Evolutionary conservation across 2,113 vertebrate species (phyloP), one percentile per base, ranked within the genome.

Genomic region (Petaurus breviceps): DNA sequence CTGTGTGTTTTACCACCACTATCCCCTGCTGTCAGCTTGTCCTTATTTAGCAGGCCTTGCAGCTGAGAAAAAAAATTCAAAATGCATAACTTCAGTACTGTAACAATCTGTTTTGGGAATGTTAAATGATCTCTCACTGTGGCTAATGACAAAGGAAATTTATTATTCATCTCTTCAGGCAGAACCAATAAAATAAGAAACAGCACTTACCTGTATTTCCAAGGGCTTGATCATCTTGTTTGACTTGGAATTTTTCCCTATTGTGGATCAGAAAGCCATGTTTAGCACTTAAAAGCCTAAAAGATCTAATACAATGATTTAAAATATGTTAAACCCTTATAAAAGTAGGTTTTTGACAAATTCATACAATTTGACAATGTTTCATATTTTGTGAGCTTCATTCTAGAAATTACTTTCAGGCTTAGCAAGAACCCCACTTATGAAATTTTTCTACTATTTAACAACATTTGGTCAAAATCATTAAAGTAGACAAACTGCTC

Each of bases 111-210:
- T 25, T 90, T 50, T 50, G 22, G 26, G 61, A 61, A 84, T 68
- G 50, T 84, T 51, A 84, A 93, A 43, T 52, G 55, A 68, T 68
- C 28, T 51, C 16, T n/a, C 57, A 84, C 50, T 24, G 25, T 84
- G 50, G 61, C 50, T 93, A 12, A n/a, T 93, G 31, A 84, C 31
- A 84, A 93, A 52, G 23, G 37, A 37, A 23, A 93, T 84, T 84
- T 93, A 84, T 93, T 43, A 51, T 93, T 84, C 50, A 84, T 84
- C 47, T 84, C 47, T 93, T 93, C 92, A 93, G 31, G 2, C 49
- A 51, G 57, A 93, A 93, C 31, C 49, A 77, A 31, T 77, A 93
- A 84, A 93, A 51, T 51, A 43, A 93, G 49, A 28, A 93, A 23
- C 1, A 84, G 61, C 49, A 51, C 37, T 93, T 93, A 93, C 8